phyloP scores from a whole-genome alignment of 1,140 invertebrate species.

The Piezodorus guildinii region DNA sequence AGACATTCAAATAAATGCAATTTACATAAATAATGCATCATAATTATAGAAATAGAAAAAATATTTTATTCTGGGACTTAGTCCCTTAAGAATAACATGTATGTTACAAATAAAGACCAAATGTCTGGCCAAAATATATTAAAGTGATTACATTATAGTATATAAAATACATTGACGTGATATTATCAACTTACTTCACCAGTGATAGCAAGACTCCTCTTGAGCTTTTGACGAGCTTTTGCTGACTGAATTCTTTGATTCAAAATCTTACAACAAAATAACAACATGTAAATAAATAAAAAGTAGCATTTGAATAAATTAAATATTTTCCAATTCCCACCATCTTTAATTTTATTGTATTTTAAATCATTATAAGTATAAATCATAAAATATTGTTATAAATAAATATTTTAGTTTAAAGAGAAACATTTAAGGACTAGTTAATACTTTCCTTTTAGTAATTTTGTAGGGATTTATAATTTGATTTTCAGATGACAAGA shows the following conservation, averaged over 20 bases:
- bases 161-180: too few species aligned
- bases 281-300: neutral
- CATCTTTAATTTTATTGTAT: neutral
- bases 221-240: slow-evolving; percentile 22
- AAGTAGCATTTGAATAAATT: neutral
- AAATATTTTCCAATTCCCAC: neutral
- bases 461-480: neutral
- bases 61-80: too few species aligned
- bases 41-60: too few species aligned
- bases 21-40: neutral
- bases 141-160: too few species aligned
- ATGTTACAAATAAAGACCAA: too few species aligned
- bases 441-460: neutral
- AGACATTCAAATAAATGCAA: neutral
- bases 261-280: slow-evolving; percentile 22
- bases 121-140: too few species aligned
- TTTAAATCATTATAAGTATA: too few species aligned
- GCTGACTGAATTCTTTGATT: slow-evolving; percentile 28
- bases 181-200: slow-evolving; percentile 7
- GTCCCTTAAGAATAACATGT: too few species aligned
- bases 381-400: neutral
- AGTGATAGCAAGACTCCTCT: neutral
- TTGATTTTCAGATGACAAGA: neutral
- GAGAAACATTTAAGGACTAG: neutral
- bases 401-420: neutral